These are phyloP conservation scores for Drosophila histrio DNA, from an alignment of 2,888 invertebrate species.

Conservation along the genomic window DNA sequence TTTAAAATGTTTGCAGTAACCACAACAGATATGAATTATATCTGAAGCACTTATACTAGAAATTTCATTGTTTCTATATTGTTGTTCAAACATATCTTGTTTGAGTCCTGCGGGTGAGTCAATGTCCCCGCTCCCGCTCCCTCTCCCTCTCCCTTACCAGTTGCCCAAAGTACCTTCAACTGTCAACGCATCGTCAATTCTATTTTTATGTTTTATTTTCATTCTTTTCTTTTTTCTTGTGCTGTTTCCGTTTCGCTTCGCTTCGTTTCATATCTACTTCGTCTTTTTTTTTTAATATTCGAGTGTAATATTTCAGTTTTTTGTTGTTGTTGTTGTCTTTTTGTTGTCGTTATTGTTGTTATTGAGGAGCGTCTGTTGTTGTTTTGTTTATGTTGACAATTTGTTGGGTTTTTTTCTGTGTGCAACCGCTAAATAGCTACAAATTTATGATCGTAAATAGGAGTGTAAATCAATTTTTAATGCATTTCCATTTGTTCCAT, in stretches of 20 bases:
- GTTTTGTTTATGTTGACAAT: conserved; percentile 65
- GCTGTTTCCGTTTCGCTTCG: conserved; percentile 62
- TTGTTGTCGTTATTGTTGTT: conserved; percentile 20
- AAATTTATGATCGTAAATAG: conserved; percentile 76
- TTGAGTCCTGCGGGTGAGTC: conserved; percentile 51
- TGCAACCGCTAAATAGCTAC: conserved; percentile 80
- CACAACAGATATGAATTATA: conserved; percentile 17
- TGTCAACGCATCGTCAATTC: conserved; percentile 80
- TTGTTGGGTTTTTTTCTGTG: conserved; percentile 64
- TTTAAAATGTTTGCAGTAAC: too few species aligned
- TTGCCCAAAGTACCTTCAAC: conserved; percentile 49
- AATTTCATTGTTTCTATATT: conserved; percentile 19
- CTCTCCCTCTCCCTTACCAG: neutral
- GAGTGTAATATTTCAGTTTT: conserved; percentile 78
- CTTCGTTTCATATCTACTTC: conserved; percentile 19
- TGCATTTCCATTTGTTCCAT: conserved; percentile 72
- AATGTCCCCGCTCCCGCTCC: neutral
- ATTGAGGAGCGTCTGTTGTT: conserved; percentile 44
- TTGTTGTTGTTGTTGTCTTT: conserved; percentile 7
- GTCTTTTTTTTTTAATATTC: conserved; percentile 70
- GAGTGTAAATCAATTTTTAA: conserved; percentile 79
- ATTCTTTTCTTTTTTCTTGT: conserved; percentile 57
- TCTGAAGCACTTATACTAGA: conserved; percentile 1
- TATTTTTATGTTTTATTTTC: conserved; percentile 80
- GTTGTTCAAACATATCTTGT: conserved; percentile 13